Percentiles rank a stretch among this genome's conserved stretches.
phyloP scores from a whole-genome alignment of 2,113 vertebrate species.

The Osmerus mordax region DNA sequence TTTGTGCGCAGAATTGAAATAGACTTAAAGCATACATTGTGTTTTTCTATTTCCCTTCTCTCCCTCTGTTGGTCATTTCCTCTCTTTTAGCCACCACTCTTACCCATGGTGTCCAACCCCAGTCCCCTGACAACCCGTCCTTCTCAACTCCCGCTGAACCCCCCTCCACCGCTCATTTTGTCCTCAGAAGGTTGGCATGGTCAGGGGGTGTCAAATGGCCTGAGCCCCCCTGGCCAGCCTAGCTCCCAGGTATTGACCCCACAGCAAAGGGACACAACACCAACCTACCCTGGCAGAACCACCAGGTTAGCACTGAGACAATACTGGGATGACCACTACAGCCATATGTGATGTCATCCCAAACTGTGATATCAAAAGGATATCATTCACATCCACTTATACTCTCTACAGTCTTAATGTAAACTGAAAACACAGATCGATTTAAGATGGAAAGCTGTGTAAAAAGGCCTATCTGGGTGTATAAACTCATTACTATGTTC shows the following conservation, averaged over 20 bases:
- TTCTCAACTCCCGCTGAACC: slow-evolving; percentile 39
- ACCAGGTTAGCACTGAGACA: not conserved
- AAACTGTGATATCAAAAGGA: no score
- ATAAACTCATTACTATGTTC: no score
- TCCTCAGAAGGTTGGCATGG: slow-evolving; percentile 27
- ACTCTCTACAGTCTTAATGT: no score
- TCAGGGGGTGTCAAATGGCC: slow-evolving; percentile 36
- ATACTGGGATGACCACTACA: not conserved
- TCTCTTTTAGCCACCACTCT: not conserved
- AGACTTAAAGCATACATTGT: not conserved
- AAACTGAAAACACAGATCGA: no score
- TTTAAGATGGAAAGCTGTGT: no score
- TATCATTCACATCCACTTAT: no score
- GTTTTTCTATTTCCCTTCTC: not conserved
- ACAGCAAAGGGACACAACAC: not conserved
- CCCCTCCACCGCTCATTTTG: slow-evolving; percentile 45
- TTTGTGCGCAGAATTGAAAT: no score
- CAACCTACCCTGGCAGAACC: not conserved
- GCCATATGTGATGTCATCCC: no score
- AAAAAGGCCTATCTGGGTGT: no score
- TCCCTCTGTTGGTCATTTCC: not conserved
- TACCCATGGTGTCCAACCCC: slow-evolving; percentile 40
- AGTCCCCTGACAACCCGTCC: slow-evolving; percentile 9
- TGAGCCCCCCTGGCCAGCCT: slow-evolving; percentile 35
- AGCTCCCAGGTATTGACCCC: slow-evolving; percentile 49